These are phyloP conservation scores for Myiothlypis coronata DNA, from an alignment of 2,797 vertebrate species.

Conservation along the genomic window DNA sequence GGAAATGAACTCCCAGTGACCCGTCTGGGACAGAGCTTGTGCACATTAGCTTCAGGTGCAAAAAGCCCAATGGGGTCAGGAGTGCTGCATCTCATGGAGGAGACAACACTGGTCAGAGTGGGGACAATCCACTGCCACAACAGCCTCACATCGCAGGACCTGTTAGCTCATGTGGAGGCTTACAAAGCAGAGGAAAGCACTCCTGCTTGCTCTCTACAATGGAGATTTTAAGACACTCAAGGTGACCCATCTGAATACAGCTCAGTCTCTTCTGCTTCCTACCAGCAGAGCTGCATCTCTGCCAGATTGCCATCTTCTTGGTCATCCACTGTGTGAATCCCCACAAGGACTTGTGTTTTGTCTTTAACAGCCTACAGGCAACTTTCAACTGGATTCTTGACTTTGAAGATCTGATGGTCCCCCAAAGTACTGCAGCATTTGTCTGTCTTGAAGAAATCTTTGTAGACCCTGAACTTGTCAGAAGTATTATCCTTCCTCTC, in stretches of 20 bases:
- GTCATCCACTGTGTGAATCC: not conserved
- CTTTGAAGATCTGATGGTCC: not conserved
- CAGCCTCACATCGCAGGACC: not conserved
- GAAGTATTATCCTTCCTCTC: not conserved
- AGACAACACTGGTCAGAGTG: not conserved
- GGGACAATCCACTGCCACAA: not conserved
- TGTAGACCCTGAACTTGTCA: not conserved
- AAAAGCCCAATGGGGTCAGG: not conserved
- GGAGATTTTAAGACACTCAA: not conserved
- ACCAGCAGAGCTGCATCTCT: not conserved
- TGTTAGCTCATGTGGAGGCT: not conserved
- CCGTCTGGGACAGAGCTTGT: not conserved
- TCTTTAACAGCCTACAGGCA: not conserved
- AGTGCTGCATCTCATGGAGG: not conserved
- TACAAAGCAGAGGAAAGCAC: not conserved
- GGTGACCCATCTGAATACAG: not conserved
- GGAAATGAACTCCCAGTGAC: not conserved
- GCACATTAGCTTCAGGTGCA: not conserved
- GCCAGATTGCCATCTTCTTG: not conserved
- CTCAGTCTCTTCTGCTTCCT: not conserved
- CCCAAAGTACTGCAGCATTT: not conserved
- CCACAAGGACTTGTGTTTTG: not conserved
- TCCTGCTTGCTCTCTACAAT: not conserved
- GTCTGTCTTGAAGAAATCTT: constrained; percentile 8
- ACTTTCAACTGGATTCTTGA: not conserved